Percentiles rank a stretch among this genome's conserved stretches.
Conservation (phyloP, 2,888 invertebrate genomes). For the Heliconius hortense region DNA sequence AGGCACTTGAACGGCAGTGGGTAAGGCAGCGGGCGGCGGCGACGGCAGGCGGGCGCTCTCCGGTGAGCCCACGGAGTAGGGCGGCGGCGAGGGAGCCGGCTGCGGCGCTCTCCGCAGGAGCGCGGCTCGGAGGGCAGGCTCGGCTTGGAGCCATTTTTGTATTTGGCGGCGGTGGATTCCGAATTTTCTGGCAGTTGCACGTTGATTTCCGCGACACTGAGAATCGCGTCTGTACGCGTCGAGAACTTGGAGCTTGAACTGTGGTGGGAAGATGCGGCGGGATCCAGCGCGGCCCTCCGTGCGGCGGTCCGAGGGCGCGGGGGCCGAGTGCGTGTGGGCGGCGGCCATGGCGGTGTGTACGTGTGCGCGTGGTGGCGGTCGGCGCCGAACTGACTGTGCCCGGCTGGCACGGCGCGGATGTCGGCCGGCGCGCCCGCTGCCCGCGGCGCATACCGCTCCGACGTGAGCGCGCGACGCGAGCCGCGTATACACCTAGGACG, state of each 20-base stretch:
- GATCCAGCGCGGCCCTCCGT: conserved; percentile 87
- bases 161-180: conserved; percentile 94
- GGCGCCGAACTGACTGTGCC: conserved; percentile 83
- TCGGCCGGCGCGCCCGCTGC: conserved; percentile 80
- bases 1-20: conserved; percentile 56
- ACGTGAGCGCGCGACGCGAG: conserved; percentile 76
- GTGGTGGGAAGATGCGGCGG: conserved; percentile 92
- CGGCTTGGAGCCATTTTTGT: conserved; percentile 95
- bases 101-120: conserved; percentile 79
- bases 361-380: conserved; percentile 75
- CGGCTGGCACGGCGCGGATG: conserved; percentile 70
- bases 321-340: conserved; percentile 75
- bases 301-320: conserved; percentile 76
- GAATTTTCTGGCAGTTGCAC: conserved; percentile 94
- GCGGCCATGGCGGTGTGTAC: conserved; percentile 69
- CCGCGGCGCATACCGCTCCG: conserved; percentile 70
- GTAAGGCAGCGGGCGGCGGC: conserved; percentile 63
- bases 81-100: conserved; percentile 76
- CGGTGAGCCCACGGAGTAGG: conserved; percentile 70
- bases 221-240: conserved; percentile 93
- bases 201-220: conserved; percentile 94
- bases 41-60: conserved; percentile 73
- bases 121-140: conserved; percentile 88
- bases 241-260: conserved; percentile 93
- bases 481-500: conserved; percentile 65